Evolutionary conservation across 2,888 invertebrate species (phyloP).

Genomic region (Apocheima hispidaria): DNA sequence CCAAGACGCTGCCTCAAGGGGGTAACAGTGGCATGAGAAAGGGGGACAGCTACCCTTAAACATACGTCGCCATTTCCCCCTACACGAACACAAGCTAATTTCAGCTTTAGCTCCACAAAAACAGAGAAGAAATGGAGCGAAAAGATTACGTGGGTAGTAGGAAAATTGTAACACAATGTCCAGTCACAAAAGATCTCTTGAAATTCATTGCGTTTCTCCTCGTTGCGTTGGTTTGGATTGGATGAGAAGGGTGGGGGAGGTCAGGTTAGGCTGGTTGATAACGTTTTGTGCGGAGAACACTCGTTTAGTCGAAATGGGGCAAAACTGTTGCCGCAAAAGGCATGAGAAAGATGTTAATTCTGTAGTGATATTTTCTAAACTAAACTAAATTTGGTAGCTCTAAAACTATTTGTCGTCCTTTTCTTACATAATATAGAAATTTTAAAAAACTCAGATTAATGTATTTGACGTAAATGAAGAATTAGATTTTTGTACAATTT

Average conservation of each 20-base stretch:
- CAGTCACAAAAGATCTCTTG: constrained; percentile 67
- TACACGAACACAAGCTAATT: constrained; percentile 39
- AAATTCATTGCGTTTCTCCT: constrained; percentile 60
- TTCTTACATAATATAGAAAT: no score
- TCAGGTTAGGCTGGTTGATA: constrained; percentile 52
- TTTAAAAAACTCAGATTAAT: no score
- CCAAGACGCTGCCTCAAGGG: constrained; percentile 75
- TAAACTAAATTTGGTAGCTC: no score
- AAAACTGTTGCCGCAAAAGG: constrained; percentile 48
- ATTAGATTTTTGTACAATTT: no score
- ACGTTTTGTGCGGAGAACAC: constrained; percentile 55
- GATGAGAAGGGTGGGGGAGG: constrained; percentile 45
- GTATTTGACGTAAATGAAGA: no score
- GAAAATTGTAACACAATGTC: constrained; percentile 52
- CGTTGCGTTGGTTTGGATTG: constrained; percentile 39
- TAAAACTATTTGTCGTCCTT: no score
- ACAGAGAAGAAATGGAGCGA: constrained; percentile 13
- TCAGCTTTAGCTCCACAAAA: constrained; percentile 45
- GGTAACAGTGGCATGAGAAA: constrained; percentile 47
- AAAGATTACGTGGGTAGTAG: constrained; percentile 24
- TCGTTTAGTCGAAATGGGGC: constrained; percentile 64
- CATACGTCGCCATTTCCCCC: constrained; percentile 22
- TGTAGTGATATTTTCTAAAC: no score
- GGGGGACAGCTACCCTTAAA: constrained; percentile 50
- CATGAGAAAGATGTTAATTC: constrained; percentile 2